Conservation (phyloP, 2,113 vertebrate species). For the Hemicordylus capensis region DNA sequence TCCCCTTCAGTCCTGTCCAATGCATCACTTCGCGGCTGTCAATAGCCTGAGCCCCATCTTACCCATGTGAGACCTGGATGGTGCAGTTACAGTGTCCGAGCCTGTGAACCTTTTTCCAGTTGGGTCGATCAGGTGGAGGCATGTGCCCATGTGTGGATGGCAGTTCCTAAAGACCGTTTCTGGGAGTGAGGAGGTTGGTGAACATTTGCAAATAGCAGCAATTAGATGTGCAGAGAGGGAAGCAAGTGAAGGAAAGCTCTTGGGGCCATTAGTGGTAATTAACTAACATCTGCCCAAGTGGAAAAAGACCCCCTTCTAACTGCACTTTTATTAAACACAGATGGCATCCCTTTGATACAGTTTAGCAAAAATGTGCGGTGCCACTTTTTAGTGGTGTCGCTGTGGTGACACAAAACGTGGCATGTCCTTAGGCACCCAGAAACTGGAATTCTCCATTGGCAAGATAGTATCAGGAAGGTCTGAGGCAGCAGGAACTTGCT, state of each 20-base stretch:
- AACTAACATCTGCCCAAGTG: background rate
- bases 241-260: background rate
- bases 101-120: background rate
- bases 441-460: no score
- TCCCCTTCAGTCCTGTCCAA: background rate
- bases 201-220: background rate
- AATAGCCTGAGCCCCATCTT: background rate
- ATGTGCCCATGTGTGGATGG: no score
- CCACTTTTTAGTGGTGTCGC: no score
- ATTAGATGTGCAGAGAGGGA: no score
- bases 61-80: background rate
- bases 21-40: background rate
- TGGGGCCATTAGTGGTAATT: background rate
- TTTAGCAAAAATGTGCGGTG: background rate
- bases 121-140: no score
- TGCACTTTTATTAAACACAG: background rate
- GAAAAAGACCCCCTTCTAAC: no score
- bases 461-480: no score
- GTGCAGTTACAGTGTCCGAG: background rate
- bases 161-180: background rate
- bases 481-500: background rate
- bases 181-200: background rate
- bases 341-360: background rate
- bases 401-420: no score
- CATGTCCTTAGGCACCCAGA: no score